These are phyloP conservation scores for Spisula subtruncata DNA, from an alignment of 2,888 invertebrate species.

Conservation along the genomic window DNA sequence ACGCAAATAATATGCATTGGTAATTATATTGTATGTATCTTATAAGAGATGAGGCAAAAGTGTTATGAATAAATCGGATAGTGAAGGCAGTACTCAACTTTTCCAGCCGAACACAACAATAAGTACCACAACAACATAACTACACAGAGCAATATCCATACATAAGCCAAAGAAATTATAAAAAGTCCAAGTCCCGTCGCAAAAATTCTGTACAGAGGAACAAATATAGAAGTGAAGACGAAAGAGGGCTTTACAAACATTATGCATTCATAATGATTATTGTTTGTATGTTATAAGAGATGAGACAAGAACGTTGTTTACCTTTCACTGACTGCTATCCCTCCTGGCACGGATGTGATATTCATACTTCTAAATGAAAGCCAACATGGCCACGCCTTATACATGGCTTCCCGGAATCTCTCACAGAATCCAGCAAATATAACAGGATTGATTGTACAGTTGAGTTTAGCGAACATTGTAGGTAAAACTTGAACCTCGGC, in stretches of 20 bases:
- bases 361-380: neutral
- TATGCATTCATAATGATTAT: too few species aligned
- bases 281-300: too few species aligned
- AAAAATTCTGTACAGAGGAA: neutral
- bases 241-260: neutral
- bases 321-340: neutral
- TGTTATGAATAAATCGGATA: too few species aligned
- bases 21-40: too few species aligned
- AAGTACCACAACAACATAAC: too few species aligned
- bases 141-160: too few species aligned
- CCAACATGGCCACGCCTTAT: neutral
- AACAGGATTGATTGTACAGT: constrained; percentile 66
- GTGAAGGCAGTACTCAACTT: too few species aligned
- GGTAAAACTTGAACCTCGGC: constrained; percentile 53
- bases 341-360: neutral
- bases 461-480: constrained; percentile 71
- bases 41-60: too few species aligned
- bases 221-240: neutral
- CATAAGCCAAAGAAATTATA: too few species aligned
- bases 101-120: too few species aligned
- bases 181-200: neutral
- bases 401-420: constrained; percentile 54
- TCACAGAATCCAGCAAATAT: constrained; percentile 59
- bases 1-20: too few species aligned
- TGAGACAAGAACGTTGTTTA: neutral